phyloP scores from a whole-genome alignment of 2,797 vertebrate genomes.

The Galagoides demidoff region DNA sequence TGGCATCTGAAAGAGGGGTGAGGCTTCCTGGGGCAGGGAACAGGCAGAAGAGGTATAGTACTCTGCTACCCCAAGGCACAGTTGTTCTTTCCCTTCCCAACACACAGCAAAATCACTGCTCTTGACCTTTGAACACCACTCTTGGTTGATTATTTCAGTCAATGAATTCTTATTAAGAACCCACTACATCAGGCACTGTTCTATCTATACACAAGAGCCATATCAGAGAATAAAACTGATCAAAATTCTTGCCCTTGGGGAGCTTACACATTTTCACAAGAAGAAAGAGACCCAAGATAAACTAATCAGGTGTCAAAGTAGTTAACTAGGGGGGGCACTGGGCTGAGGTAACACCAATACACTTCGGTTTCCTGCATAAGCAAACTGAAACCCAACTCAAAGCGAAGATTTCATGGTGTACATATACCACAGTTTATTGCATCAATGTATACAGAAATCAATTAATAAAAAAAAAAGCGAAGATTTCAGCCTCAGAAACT shows the following conservation, averaged over 20 bases:
- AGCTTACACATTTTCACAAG: not conserved
- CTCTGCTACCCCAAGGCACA: fast-evolving
- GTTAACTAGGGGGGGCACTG: not conserved
- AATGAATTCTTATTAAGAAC: not conserved
- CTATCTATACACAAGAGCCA: not conserved
- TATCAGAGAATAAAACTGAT: not conserved
- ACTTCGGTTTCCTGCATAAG: not conserved
- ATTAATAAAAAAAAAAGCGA: too few species aligned
- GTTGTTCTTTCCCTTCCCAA: not conserved
- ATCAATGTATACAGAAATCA: too few species aligned
- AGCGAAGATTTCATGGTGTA: not conserved
- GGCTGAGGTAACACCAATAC: not conserved
- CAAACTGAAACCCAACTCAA: not conserved
- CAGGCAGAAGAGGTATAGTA: not conserved
- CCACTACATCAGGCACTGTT: fast-evolving
- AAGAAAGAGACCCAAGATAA: not conserved
- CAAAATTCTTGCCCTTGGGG: not conserved
- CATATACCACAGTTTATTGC: too few species aligned
- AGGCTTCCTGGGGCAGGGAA: not conserved
- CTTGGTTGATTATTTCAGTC: not conserved
- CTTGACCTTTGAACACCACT: not conserved
- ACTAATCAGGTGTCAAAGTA: not conserved
- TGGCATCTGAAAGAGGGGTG: not conserved
- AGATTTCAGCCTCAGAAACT: not conserved
- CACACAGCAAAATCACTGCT: not conserved